Conservation (phyloP, 1,140 invertebrate species). For the Caenorhabditis remanei region DNA sequence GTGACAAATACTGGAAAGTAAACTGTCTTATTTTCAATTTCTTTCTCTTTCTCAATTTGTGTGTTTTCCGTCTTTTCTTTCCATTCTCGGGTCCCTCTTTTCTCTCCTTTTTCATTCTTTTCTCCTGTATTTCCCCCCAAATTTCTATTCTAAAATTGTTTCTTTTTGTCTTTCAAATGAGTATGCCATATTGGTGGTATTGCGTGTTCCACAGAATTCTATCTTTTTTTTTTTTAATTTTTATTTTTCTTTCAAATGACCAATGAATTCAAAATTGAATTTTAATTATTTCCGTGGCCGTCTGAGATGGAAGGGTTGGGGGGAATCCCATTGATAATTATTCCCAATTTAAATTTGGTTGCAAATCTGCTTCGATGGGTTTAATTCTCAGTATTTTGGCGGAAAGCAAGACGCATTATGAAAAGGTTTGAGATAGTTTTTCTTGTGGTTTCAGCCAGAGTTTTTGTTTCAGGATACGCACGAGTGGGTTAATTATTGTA, state of each 20-base stretch:
- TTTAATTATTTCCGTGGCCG: background rate
- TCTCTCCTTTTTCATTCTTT: background rate
- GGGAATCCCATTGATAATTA: background rate
- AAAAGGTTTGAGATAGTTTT: background rate
- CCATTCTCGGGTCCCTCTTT: constrained; percentile 33
- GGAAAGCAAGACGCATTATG: constrained; percentile 41
- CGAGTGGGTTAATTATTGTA: constrained; percentile 39
- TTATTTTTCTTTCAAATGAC: background rate
- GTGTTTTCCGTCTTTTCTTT: constrained; percentile 44
- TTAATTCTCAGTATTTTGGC: constrained; percentile 55
- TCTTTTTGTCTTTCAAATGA: background rate
- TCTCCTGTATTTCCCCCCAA: background rate
- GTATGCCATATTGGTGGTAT: constrained; percentile 53
- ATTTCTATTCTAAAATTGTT: background rate
- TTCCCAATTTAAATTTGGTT: constrained; percentile 21
- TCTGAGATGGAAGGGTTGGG: background rate
- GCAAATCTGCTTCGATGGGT: constrained; percentile 27
- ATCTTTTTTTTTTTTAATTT: background rate
- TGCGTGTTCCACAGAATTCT: constrained; percentile 24
- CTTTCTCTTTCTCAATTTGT: background rate
- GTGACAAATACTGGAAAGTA: constrained; percentile 53
- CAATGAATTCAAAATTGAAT: background rate
- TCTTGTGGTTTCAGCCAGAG: background rate
- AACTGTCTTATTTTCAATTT: background rate
- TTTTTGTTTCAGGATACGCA: background rate